A percentile compares a stretch with the other conserved stretches of the same genome.
phyloP scores from a whole-genome alignment of 2,888 invertebrate species.

The Harmothoe impar region DNA sequence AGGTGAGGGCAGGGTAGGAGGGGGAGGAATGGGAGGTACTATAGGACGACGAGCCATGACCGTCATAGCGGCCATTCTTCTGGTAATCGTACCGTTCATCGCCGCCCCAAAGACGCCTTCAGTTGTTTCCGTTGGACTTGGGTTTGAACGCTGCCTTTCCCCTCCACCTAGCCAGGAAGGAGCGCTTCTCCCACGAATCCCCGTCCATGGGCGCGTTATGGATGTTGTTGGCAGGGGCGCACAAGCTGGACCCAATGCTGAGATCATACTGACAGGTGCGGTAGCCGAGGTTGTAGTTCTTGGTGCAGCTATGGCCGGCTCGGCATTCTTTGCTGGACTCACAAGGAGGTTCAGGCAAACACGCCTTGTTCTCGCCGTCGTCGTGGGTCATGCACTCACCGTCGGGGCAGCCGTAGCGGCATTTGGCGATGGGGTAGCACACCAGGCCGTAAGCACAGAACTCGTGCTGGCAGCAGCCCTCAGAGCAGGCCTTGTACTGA shows the following conservation, averaged over 20 bases:
- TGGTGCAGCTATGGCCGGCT: conserved; percentile 75
- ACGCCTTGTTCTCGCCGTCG: conserved; percentile 70
- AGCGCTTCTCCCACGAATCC: conserved; percentile 15
- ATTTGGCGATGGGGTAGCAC: conserved; percentile 79
- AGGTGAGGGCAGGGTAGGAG: neutral
- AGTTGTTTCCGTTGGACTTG: neutral
- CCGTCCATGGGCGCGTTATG: neutral
- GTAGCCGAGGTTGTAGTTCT: conserved; percentile 80
- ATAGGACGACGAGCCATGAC: neutral
- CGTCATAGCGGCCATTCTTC: neutral
- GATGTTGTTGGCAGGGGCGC: neutral
- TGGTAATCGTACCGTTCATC: neutral
- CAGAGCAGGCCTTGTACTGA: conserved; percentile 78
- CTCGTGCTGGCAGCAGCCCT: conserved; percentile 80
- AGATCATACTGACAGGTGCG: conserved; percentile 79
- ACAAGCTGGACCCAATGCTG: neutral
- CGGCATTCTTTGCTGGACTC: conserved; percentile 71
- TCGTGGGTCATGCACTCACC: conserved; percentile 72
- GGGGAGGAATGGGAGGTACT: no score
- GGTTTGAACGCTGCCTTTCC: conserved; percentile 46
- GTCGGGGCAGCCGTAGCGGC: conserved; percentile 78
- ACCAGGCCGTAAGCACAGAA: conserved; percentile 79
- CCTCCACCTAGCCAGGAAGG: conserved; percentile 46
- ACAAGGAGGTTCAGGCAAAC: conserved; percentile 77
- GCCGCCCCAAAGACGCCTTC: conserved; percentile 27